Evolutionary conservation across 2,113 vertebrate species (phyloP).

Genomic region (Megaleporinus macrocephalus): DNA sequence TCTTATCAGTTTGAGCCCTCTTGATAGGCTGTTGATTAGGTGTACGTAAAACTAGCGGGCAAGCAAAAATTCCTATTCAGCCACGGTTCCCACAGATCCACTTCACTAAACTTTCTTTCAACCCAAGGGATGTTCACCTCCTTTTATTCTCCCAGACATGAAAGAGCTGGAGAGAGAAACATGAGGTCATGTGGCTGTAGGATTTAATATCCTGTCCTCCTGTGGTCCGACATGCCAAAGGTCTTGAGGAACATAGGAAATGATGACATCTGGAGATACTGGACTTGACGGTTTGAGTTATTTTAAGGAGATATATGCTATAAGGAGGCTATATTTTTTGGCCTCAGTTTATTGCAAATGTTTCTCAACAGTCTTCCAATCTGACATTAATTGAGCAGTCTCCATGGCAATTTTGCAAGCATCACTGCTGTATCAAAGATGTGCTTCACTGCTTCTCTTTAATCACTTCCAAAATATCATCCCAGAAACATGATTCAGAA

Average conservation of each 20-base stretch:
- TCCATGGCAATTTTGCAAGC: slow-evolving; percentile 12
- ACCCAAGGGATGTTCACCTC: slow-evolving; percentile 10
- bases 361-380: background rate
- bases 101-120: background rate
- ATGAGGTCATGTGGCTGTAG: background rate
- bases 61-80: background rate
- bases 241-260: too few species aligned
- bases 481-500: slow-evolving; percentile 4
- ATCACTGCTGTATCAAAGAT: slow-evolving; percentile 15
- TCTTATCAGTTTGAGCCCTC: too few species aligned
- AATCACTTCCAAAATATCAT: slow-evolving; percentile 6
- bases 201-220: background rate
- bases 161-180: slow-evolving; percentile 15
- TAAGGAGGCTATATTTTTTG: background rate
- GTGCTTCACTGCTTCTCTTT: slow-evolving; percentile 18
- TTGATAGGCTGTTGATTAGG: too few species aligned
- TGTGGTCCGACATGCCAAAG: background rate
- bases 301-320: background rate
- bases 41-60: too few species aligned
- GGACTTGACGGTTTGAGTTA: background rate
- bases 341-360: background rate
- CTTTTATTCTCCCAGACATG: slow-evolving; percentile 36
- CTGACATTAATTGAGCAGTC: background rate
- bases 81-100: slow-evolving; percentile 24
- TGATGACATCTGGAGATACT: too few species aligned